Percentiles rank a stretch among this genome's conserved stretches.
Evolutionary conservation across 2,888 invertebrate genomes (phyloP).

Genomic region (Calameuta idolon): DNA sequence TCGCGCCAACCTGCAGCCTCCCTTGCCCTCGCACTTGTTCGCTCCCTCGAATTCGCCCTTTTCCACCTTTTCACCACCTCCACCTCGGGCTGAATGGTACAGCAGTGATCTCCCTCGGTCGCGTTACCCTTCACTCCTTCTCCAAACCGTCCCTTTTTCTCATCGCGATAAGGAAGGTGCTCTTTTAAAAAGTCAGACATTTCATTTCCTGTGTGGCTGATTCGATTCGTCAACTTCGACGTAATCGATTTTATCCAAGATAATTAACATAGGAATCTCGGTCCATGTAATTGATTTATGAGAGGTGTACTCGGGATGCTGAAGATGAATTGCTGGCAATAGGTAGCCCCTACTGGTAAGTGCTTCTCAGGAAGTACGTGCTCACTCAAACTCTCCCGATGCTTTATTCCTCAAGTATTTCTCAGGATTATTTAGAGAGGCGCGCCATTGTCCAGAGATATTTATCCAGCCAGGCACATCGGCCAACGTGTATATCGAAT

Average conservation of each 20-base stretch:
- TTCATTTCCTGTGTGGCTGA: neutral
- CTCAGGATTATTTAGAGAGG: neutral
- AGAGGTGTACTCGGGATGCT: neutral
- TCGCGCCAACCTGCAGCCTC: neutral
- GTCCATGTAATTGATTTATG: neutral
- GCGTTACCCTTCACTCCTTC: conserved; percentile 21
- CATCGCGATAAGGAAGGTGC: neutral
- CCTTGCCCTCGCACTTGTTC: conserved; percentile 1
- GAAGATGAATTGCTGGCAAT: neutral
- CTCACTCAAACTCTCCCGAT: neutral
- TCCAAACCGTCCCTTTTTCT: conserved; percentile 14
- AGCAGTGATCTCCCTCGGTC: conserved; percentile 2
- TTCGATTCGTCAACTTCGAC: neutral
- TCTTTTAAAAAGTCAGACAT: neutral
- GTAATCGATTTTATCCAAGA: neutral
- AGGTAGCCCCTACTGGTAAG: neutral
- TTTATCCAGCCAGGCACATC: conserved; percentile 6
- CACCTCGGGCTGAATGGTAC: conserved; percentile 8
- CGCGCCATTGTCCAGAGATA: neutral
- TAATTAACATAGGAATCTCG: neutral
- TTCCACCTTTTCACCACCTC: conserved; percentile 2
- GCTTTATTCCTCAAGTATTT: neutral
- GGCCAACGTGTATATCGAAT: conserved; percentile 20
- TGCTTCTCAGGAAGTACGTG: neutral
- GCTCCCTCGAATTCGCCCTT: conserved; percentile 12